A percentile compares a stretch with the other conserved stretches of the same genome.
Conservation (phyloP, 2,797 vertebrate genomes). For the Tinamus major region DNA sequence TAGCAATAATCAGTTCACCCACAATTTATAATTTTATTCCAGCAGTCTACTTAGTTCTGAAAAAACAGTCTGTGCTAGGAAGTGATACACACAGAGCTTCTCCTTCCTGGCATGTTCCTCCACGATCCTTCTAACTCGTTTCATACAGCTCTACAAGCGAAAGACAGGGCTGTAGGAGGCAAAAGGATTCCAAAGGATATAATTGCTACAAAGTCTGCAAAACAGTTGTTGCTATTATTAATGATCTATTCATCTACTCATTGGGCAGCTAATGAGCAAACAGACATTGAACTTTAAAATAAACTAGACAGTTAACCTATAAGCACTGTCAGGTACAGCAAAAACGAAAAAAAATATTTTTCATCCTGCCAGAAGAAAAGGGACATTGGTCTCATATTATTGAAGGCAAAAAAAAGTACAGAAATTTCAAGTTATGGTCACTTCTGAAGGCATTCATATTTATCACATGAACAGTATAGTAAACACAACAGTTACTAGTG, state of each 20-base stretch:
- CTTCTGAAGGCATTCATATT: neutral
- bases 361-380: neutral
- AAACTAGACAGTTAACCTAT: neutral
- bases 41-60: neutral
- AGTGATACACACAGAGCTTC: neutral
- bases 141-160: neutral
- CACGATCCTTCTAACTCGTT: neutral
- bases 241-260: neutral
- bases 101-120: neutral
- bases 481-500: neutral
- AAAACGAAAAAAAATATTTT: neutral
- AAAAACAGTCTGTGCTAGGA: neutral
- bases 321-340: neutral
- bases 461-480: neutral
- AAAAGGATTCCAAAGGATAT: neutral
- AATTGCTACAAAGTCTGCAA: neutral
- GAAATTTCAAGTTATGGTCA: neutral
- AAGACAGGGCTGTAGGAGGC: neutral
- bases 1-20: neutral
- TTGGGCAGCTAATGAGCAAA: neutral
- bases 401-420: neutral
- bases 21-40: neutral
- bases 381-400: neutral
- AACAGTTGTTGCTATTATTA: conserved; percentile 1
- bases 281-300: neutral